phyloP scores from a whole-genome alignment of 2,797 vertebrate species.

The Kryptolebias ocellatus region DNA sequence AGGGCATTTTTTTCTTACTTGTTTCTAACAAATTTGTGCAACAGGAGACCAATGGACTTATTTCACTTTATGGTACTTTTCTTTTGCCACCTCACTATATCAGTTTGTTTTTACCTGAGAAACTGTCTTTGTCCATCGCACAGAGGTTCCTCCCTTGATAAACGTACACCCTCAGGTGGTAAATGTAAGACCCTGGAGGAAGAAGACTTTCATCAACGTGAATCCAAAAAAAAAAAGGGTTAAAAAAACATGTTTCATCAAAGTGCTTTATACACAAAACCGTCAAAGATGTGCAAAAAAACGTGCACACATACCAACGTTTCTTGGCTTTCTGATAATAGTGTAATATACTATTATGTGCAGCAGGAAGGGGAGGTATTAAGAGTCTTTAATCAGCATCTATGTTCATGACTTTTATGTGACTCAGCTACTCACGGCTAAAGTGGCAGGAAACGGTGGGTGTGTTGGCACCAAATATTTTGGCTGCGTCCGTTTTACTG shows the following conservation, averaged over 20 bases:
- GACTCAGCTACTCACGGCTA: slow-evolving; percentile 83
- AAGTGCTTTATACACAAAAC: background rate
- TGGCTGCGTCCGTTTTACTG: slow-evolving; percentile 82
- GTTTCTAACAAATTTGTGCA: background rate
- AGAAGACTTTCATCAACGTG: slow-evolving; percentile 13
- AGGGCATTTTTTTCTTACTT: background rate
- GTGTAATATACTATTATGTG: slow-evolving; percentile 25
- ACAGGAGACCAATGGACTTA: background rate
- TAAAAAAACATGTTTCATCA: background rate
- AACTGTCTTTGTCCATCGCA: slow-evolving; percentile 97
- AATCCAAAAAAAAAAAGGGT: background rate
- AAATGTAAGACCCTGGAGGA: slow-evolving; percentile 83
- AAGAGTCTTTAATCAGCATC: slow-evolving; percentile 50
- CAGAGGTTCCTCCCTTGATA: slow-evolving; percentile 94
- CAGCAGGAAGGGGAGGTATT: slow-evolving; percentile 25
- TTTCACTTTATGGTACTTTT: background rate
- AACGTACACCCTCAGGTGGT: slow-evolving; percentile 94
- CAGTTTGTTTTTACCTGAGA: slow-evolving; percentile 87
- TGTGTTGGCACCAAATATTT: slow-evolving; percentile 92
- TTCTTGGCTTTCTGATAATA: slow-evolving; percentile 1
- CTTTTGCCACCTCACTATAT: background rate
- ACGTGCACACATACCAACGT: background rate
- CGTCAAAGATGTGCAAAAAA: background rate
- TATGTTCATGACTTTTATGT: slow-evolving; percentile 44
- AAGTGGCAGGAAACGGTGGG: slow-evolving; percentile 95